These are phyloP conservation scores for Platorchestia sp. DNA, from an alignment of 1,140 invertebrate genomes.

Conservation along the genomic window DNA sequence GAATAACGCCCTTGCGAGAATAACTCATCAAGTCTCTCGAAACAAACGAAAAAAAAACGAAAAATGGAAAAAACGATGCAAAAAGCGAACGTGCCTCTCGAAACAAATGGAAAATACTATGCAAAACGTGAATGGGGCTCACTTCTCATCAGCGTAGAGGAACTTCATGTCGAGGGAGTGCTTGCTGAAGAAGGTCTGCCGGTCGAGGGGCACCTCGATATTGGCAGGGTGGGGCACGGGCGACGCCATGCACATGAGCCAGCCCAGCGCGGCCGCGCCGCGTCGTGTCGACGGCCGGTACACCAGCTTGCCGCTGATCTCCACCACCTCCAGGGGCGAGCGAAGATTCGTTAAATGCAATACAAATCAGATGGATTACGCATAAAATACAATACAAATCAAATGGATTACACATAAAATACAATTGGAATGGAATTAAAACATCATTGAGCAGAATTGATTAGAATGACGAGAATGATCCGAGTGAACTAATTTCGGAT, in stretches of 20 bases:
- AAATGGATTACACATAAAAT: too few relatives aligned
- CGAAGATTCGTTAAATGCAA: too few relatives aligned
- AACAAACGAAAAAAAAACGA: too few relatives aligned
- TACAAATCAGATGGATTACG: too few relatives aligned
- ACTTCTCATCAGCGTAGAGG: conserved; percentile 94
- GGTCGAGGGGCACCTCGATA: conserved; percentile 89
- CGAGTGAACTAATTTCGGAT: too few relatives aligned
- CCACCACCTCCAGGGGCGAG: conserved; percentile 80
- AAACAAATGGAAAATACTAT: not conserved
- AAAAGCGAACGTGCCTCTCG: not conserved
- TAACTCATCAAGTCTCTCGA: not conserved
- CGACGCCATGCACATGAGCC: conserved; percentile 84
- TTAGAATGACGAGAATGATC: too few relatives aligned
- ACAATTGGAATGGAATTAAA: too few relatives aligned
- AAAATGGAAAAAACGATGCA: too few relatives aligned
- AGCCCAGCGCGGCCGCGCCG: conserved; percentile 68
- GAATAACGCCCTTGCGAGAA: too few relatives aligned
- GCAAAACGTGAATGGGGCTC: conserved; percentile 70
- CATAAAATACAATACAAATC: too few relatives aligned
- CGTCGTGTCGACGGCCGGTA: not conserved
- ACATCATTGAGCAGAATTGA: too few relatives aligned
- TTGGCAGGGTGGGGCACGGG: conserved; percentile 94
- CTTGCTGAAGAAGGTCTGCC: conserved; percentile 90
- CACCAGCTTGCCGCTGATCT: conserved; percentile 85
- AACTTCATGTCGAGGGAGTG: conserved; percentile 95